These are phyloP conservation scores for Metopia argyrocephala DNA, from an alignment of 2,888 invertebrate species.

Conservation along the genomic window DNA sequence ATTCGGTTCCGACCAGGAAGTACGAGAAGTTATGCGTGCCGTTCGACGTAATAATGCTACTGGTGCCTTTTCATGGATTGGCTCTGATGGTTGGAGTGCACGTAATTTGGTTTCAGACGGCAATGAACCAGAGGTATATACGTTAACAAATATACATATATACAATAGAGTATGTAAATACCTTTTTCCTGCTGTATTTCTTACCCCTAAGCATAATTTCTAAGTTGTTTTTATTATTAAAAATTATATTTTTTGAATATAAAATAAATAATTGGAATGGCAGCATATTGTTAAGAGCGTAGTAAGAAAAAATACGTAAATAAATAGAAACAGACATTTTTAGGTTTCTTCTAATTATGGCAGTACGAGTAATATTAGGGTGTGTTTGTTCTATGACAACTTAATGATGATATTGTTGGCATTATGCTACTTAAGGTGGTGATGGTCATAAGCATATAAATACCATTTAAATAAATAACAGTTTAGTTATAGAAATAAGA, in stretches of 20 bases:
- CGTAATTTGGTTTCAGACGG: conserved; percentile 91
- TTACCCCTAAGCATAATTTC: too few species aligned
- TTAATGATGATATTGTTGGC: neutral
- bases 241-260: too few species aligned
- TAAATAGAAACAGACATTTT: neutral
- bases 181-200: neutral
- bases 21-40: conserved; percentile 96
- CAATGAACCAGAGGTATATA: conserved; percentile 90
- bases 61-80: conserved; percentile 95
- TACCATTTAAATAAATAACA: neutral
- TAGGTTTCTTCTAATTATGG: neutral
- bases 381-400: too few species aligned
- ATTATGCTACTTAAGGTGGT: neutral
- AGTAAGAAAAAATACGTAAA: neutral
- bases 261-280: neutral
- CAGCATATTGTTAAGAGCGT: neutral
- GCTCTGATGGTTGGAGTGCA: conserved; percentile 97
- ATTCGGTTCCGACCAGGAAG: conserved; percentile 97
- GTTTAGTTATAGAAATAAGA: neutral
- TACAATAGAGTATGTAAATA: neutral
- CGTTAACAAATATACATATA: neutral
- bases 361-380: neutral
- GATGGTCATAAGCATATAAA: neutral
- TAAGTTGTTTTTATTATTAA: neutral
- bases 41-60: conserved; percentile 92